Percentiles rank a stretch among this genome's conserved stretches.
These are phyloP conservation scores for Tragelaphus imberbis DNA, from an alignment of 2,113 vertebrate genomes.

Conservation along the genomic window DNA sequence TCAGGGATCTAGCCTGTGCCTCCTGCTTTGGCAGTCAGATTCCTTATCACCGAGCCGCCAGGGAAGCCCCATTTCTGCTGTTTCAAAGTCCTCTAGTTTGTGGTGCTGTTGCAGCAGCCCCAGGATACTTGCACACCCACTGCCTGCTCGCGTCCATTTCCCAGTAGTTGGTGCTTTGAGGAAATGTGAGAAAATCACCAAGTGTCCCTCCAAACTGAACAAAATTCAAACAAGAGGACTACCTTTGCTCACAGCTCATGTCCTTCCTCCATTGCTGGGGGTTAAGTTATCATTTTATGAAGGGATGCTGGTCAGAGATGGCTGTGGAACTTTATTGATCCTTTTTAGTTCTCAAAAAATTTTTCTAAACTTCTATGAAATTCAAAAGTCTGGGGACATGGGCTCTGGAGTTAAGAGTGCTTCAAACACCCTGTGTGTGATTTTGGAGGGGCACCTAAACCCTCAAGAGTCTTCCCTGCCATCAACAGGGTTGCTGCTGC, in stretches of 20 bases:
- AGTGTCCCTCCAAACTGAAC: neutral
- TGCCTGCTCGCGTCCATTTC: fast-evolving
- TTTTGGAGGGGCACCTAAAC: neutral
- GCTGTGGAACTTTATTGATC: neutral
- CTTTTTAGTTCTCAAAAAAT: neutral
- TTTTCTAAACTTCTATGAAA: neutral
- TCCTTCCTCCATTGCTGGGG: neutral
- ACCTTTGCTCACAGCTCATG: neutral
- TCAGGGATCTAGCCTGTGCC: neutral
- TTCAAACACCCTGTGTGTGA: neutral
- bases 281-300: neutral
- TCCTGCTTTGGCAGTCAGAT: neutral
- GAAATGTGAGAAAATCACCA: neutral
- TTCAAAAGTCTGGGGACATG: neutral
- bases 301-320: neutral
- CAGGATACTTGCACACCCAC: neutral
- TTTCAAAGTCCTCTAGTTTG: no score
- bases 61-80: neutral
- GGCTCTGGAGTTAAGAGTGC: neutral
- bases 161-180: neutral
- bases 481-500: neutral
- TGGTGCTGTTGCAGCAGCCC: neutral
- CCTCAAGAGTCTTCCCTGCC: neutral
- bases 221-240: neutral
- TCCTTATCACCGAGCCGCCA: neutral